phyloP scores from a whole-genome alignment of 2,888 invertebrate species.

The Trypoxylon attenuatum region DNA sequence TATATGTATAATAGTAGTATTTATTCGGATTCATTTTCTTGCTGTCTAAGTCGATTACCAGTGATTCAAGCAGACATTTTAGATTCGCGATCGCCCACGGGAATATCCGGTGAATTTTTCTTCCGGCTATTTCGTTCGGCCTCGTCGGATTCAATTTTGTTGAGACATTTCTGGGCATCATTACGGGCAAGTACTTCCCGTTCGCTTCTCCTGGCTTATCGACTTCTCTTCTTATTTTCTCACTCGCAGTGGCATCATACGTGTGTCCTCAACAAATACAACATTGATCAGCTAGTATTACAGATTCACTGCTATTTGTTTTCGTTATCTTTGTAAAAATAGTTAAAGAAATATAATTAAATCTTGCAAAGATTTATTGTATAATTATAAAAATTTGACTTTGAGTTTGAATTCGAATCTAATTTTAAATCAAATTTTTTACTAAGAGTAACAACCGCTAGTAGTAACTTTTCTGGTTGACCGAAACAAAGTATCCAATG shows the following conservation, averaged over 20 bases:
- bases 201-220: neutral
- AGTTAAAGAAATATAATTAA: no score
- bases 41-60: conserved; percentile 10
- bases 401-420: no score
- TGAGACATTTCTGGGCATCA: conserved; percentile 17
- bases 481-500: no score
- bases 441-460: no score
- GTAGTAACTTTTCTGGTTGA: no score
- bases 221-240: neutral
- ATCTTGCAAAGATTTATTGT: no score
- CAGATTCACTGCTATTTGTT: no score
- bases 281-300: no score
- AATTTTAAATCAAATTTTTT: no score
- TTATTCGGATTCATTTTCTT: conserved; percentile 9
- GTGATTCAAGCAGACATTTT: conserved; percentile 44
- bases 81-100: conserved; percentile 43
- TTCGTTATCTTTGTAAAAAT: no score
- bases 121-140: conserved; percentile 16
- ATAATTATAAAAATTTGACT: no score
- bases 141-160: conserved; percentile 38
- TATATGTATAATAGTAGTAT: no score
- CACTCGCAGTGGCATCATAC: neutral
- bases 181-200: neutral
- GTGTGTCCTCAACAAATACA: conserved; percentile 15
- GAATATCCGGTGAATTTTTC: conserved; percentile 31